Conservation (phyloP, 2,797 vertebrate species). For the Hoplostethus atlanticus region DNA sequence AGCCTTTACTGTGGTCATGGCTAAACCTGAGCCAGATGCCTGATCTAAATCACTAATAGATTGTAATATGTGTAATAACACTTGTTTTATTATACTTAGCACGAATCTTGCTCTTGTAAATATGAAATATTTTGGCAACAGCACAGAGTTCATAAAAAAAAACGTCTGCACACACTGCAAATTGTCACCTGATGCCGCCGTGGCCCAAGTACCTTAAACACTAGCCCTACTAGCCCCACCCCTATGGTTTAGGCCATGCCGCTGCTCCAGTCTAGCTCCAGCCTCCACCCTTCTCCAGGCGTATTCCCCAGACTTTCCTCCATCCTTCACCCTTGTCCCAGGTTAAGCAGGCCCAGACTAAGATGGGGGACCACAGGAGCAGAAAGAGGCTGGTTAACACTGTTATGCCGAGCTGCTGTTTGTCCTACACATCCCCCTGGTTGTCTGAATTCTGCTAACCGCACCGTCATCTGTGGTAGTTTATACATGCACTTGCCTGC, state of each 20-base stretch:
- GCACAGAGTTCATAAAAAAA: conserved; percentile 36
- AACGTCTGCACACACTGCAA: conserved; percentile 55
- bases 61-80: conserved; percentile 60
- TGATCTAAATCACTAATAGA: conserved; percentile 59
- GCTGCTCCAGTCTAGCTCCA: conserved; percentile 9
- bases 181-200: conserved; percentile 39
- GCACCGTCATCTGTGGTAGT: conserved; percentile 44
- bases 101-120: conserved; percentile 58
- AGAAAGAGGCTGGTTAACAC: conserved; percentile 22
- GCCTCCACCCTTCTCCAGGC: conserved; percentile 10
- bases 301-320: not conserved
- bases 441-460: conserved; percentile 48
- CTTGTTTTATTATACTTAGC: conserved; percentile 71
- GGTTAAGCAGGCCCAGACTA: conserved; percentile 24
- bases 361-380: conserved; percentile 28
- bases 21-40: conserved; percentile 69
- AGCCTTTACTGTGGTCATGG: conserved; percentile 56
- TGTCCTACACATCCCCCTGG: conserved; percentile 31
- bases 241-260: not conserved
- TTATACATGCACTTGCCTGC: conserved; percentile 19
- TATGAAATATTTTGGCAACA: conserved; percentile 59
- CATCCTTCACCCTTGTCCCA: not conserved
- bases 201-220: conserved; percentile 13
- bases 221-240: not conserved
- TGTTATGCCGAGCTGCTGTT: conserved; percentile 31